Conservation (phyloP, 2,113 vertebrate species). For the Monarcha castaneiventris region DNA sequence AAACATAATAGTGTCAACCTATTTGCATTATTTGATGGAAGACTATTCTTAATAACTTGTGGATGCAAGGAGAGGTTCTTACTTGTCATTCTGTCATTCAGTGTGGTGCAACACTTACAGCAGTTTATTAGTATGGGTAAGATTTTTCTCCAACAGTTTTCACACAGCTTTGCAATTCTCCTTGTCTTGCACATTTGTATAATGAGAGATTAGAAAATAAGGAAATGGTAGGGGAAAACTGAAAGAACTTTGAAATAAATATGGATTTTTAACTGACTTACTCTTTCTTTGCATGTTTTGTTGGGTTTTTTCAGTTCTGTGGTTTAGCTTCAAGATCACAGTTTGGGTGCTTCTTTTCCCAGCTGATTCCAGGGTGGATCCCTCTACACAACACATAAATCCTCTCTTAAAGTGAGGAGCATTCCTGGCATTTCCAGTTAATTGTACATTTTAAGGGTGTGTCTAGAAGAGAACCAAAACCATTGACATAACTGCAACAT, state of each 20-base stretch:
- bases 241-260: neutral
- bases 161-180: neutral
- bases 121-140: neutral
- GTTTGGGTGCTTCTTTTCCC: neutral
- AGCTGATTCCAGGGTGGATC: neutral
- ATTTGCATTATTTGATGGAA: neutral
- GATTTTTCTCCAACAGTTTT: neutral
- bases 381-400: neutral
- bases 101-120: neutral
- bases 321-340: neutral
- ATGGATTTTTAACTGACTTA: neutral
- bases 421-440: neutral
- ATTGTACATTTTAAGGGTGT: neutral
- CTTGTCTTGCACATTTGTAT: neutral
- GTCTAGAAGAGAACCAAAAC: neutral
- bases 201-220: neutral
- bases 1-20: neutral
- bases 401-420: neutral
- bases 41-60: neutral
- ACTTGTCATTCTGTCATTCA: neutral
- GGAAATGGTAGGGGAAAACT: accelerated
- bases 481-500: neutral
- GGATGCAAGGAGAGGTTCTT: neutral
- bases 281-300: neutral
- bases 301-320: neutral